Conservation (phyloP, 2,113 vertebrate genomes). For the Morone chrysops region DNA sequence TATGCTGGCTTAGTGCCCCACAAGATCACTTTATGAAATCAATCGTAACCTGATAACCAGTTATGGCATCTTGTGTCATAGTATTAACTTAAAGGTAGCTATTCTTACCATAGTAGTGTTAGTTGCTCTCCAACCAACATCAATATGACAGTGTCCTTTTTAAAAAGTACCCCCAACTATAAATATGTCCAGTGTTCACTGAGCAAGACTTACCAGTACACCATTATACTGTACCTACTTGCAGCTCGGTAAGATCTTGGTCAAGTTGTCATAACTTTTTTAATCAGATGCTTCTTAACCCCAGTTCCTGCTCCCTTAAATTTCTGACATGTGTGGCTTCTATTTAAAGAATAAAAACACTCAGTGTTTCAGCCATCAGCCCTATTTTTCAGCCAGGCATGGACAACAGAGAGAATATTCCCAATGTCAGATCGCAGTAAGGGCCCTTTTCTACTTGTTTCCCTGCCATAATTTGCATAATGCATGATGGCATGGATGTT, state of each 20-base stretch:
- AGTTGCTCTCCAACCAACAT: not conserved
- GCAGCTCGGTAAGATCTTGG: not conserved
- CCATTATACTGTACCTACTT: not conserved
- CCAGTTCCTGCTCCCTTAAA: not conserved
- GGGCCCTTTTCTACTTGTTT: not conserved
- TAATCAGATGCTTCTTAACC: not conserved
- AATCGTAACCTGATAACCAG: too few species aligned
- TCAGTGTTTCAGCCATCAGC: not conserved
- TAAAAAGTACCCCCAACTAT: not conserved
- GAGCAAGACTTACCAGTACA: not conserved
- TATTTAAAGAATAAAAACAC: not conserved
- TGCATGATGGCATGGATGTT: not conserved
- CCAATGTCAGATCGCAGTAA: not conserved
- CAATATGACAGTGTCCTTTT: not conserved
- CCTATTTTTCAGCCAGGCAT: not conserved
- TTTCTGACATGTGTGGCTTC: not conserved
- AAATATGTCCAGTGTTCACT: not conserved
- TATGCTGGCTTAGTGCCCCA: too few species aligned
- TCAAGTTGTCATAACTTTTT: slow-evolving; percentile 1
- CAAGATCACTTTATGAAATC: too few species aligned
- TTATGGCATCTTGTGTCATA: too few species aligned
- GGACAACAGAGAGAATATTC: not conserved
- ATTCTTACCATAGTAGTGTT: not conserved
- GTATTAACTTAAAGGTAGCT: not conserved
- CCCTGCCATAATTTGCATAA: not conserved